phyloP scores from a whole-genome alignment of 2,113 vertebrate species.

The Gorsachius goisagi region DNA sequence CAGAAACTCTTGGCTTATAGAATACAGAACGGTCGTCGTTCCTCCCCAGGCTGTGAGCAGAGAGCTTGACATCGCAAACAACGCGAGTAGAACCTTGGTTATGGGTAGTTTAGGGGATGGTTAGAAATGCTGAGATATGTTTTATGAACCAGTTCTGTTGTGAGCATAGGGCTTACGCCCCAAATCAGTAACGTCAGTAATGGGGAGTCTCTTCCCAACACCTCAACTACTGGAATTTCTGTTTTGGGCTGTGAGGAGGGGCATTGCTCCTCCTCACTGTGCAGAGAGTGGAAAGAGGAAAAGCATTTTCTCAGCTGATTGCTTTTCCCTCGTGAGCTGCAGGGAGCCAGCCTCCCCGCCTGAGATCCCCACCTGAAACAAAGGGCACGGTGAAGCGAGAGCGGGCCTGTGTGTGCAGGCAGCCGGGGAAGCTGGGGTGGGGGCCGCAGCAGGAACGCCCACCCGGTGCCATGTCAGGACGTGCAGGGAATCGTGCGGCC shows the following conservation, averaged over 20 bases:
- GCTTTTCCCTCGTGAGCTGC: neutral
- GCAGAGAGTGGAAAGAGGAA: neutral
- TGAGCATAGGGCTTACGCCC: neutral
- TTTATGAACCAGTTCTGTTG: neutral
- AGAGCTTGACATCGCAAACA: neutral
- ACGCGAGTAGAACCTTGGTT: neutral
- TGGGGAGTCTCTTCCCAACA: neutral
- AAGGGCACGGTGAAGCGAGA: neutral
- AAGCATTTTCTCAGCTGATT: neutral
- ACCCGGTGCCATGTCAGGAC: accelerated
- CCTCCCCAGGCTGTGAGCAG: neutral
- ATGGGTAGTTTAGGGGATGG: neutral
- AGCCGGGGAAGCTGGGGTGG: neutral
- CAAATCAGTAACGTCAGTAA: neutral
- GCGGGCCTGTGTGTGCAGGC: neutral
- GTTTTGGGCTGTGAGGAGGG: neutral
- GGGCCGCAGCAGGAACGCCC: neutral
- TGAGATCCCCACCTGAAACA: neutral
- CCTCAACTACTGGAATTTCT: neutral
- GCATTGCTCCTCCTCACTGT: neutral
- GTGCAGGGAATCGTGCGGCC: neutral
- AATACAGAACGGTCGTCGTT: neutral
- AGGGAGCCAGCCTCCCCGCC: neutral
- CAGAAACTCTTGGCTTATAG: neutral
- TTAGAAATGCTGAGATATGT: neutral